Evolutionary conservation across 2,113 vertebrate species (phyloP), one percentile per base, ranked within the genome.

Genomic region (Felis chaus): DNA sequence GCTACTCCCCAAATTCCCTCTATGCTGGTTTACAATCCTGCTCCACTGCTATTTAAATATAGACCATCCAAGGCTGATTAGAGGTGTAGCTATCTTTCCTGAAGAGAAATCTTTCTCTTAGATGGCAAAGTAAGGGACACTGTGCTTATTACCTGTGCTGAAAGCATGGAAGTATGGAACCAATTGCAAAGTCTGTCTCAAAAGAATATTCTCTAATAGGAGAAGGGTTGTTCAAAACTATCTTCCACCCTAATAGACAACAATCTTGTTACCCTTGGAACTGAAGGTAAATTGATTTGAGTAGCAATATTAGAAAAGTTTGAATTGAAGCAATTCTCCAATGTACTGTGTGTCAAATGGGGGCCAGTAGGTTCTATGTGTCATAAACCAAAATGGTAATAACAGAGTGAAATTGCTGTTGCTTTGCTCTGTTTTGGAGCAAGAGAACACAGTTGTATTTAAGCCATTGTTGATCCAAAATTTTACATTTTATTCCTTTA

Each of bases 341-440:
- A 1, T 79, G 78, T 45, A 92, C 61, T 66, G 19, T 97, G 25
- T 98, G 88, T 97, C 97, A 98, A 69, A 27, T 78, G 91, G 93
- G 92, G 94, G 93, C 83, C 87, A 65, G 69, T 71, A 53, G 41
- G 3, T 1, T 0, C 63, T 16, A 25, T 2, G 50, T 98, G 86
- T 94, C 89, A 90, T 98, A 97, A 98, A 98, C 96, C 96, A 96
- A 91, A 0, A 0, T 98, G 93, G 96, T 96, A 98, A 92, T 94
- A 95, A 98, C 90, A 98, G 96, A 29, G 66, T 96, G 84, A 98
- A 97, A 97, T 95, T 97, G 81, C 84, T 98, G 39, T 94, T 97
- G 80, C 61, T 97, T 95, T 95, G 97, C 92, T 98, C 95, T 98
- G 94, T 97, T 97, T 95, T 80, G 84, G 76, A 98, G 19, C 93